Evolutionary conservation across 2,797 vertebrate species (phyloP).

Genomic region (Smutsia gigantea): DNA sequence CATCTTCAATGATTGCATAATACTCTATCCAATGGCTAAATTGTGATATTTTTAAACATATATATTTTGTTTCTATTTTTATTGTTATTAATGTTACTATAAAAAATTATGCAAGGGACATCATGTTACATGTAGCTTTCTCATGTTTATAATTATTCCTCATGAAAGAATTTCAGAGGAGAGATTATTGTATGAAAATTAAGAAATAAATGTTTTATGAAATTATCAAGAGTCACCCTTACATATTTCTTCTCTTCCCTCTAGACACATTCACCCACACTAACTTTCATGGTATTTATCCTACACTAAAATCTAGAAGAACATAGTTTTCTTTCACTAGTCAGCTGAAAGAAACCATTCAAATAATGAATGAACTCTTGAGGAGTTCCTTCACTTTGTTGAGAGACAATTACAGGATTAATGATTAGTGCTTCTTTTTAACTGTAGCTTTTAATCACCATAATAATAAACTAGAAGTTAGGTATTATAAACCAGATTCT

Average conservation of each 20-base stretch:
- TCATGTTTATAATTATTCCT: not conserved
- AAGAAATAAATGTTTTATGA: not conserved
- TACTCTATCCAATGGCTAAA: not conserved
- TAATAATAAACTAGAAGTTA: not conserved
- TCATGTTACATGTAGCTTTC: not conserved
- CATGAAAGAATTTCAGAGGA: not conserved
- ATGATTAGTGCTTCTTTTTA: not conserved
- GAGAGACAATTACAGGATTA: not conserved
- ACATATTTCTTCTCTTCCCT: not conserved
- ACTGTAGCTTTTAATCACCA: not conserved
- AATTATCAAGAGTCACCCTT: not conserved
- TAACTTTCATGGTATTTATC: not conserved
- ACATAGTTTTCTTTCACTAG: not conserved
- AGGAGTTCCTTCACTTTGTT: not conserved
- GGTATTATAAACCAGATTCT: not conserved
- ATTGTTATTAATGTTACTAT: not conserved
- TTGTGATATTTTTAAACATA: not conserved
- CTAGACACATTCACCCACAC: not conserved
- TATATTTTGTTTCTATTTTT: not conserved
- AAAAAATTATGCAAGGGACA: not conserved
- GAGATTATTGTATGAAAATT: not conserved
- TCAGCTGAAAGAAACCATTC: not conserved
- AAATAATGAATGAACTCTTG: not conserved
- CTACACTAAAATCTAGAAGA: not conserved
- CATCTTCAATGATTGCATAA: not conserved